A percentile compares a stretch with the other conserved stretches of the same genome.
Conservation (phyloP, 2,888 invertebrate genomes). For the Hypsopygia costalis region DNA sequence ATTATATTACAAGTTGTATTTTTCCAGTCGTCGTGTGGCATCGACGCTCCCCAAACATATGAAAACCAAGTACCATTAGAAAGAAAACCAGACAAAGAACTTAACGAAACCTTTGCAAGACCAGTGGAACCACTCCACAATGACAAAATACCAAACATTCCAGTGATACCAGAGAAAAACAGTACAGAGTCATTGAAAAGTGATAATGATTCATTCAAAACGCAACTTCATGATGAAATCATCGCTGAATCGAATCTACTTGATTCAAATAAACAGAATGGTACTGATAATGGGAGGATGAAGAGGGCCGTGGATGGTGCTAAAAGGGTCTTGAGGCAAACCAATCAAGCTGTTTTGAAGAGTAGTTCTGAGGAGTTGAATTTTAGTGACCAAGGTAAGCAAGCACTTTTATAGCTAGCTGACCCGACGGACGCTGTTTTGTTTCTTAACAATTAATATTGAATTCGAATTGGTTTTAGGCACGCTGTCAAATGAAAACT, state of each 20-base stretch:
- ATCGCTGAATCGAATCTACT: constrained; percentile 51
- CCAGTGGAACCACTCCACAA: constrained; percentile 40
- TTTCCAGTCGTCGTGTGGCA: constrained; percentile 59
- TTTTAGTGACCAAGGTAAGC: constrained; percentile 44
- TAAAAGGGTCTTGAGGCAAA: constrained; percentile 37
- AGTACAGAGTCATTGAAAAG: constrained; percentile 43
- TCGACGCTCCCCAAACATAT: constrained; percentile 60
- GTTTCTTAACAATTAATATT: no score
- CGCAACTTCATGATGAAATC: constrained; percentile 46
- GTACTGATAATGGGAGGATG: constrained; percentile 34
- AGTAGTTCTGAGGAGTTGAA: constrained; percentile 59
- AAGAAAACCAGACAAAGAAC: constrained; percentile 55
- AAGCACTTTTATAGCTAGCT: no score
- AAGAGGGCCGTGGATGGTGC: constrained; percentile 23
- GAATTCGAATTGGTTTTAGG: no score
- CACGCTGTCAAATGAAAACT: no score
- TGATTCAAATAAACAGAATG: constrained; percentile 50
- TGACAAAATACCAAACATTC: constrained; percentile 52
- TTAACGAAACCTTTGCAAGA: constrained; percentile 53
- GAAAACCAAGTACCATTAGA: constrained; percentile 66
- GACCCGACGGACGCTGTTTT: no score
- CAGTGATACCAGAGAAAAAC: constrained; percentile 49
- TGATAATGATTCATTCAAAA: constrained; percentile 50
- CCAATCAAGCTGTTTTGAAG: constrained; percentile 37
- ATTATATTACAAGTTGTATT: no score